Evolutionary conservation across 2,888 invertebrate species (phyloP), one percentile per base, ranked within the genome.

Genomic region (Eutolmus rufibarbis): DNA sequence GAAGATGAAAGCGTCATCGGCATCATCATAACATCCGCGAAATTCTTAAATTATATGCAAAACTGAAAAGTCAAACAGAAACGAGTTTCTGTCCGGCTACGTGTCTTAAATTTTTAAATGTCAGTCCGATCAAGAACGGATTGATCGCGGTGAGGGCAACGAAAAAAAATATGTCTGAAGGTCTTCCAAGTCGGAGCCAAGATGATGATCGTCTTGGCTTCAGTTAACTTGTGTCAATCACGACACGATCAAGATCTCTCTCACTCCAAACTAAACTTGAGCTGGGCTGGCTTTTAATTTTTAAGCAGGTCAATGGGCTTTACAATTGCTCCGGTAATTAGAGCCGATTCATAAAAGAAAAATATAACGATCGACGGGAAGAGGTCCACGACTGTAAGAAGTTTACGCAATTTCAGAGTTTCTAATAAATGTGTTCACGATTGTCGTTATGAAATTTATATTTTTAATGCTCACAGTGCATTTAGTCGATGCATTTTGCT

Each of bases 11-110:
- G 76, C 76, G 66, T 66, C 66, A 66, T 66, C 66, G 28, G 12
- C n/a, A 76, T 76, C 76, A 78, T 43, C 78, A 43, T 46, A 78
- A 43, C 28, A 78, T 78, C 78, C 78, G 78, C 43, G 78, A 78
- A 78, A 78, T 78, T 78, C 43, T 78, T n/a, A 43, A 78, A 78
- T 43, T 78, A 43, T 78, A 43, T 78, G 78, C 46, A 43, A 78
- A 66, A 66, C 66, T 23, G 28, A 66, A 66, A 66, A 66, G 66
- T 19, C 66, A 66, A 66, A 23, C 4, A 66, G 28, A 66, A 66
- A 76, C 76, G n/a, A 16, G 76, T 76, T 76, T 37, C 76, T 31
- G 34, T 0, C n/a, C 37, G 40, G 9, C 31, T 40, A 76, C 34
- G 37, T 76, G 37, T 76, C 76, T 34, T 4, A 76, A 76, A 37